Evolutionary conservation across 2,888 invertebrate species (phyloP).

Genomic region (Holacanthella duospinosa): DNA sequence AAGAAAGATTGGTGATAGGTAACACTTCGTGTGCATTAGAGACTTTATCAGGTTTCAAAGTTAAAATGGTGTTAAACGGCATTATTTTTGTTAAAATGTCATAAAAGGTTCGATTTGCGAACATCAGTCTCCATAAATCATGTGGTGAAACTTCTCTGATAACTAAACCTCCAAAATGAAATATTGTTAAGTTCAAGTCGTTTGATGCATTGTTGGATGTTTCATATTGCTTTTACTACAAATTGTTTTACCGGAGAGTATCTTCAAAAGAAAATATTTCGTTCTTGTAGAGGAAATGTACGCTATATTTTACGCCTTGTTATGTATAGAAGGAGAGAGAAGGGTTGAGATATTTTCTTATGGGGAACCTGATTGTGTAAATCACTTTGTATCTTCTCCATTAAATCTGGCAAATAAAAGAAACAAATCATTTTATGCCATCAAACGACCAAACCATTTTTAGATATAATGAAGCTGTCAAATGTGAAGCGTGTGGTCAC

Average conservation of each 20-base stretch:
- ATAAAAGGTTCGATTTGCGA: neutral
- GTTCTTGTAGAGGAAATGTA: neutral
- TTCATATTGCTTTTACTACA: neutral
- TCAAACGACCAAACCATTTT: neutral
- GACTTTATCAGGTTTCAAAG: neutral
- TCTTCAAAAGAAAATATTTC: neutral
- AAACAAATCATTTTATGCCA: neutral
- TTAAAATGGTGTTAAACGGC: neutral
- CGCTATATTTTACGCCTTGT: neutral
- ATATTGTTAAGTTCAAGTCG: slow-evolving; percentile 1
- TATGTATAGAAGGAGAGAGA: neutral
- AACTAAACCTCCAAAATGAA: neutral
- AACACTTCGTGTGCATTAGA: neutral
- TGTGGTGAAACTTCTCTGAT: neutral
- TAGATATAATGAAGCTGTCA: neutral
- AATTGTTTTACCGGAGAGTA: neutral
- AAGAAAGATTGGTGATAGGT: neutral
- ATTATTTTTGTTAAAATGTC: neutral
- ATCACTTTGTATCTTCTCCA: neutral
- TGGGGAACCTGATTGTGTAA: neutral
- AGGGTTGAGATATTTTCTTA: neutral
- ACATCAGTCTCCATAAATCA: no score
- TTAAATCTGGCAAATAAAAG: neutral
- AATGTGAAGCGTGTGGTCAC: no score
- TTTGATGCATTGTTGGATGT: neutral